These are phyloP conservation scores for Caenorhabditis panamensis DNA, from an alignment of 2,888 invertebrate species.

Conservation along the genomic window DNA sequence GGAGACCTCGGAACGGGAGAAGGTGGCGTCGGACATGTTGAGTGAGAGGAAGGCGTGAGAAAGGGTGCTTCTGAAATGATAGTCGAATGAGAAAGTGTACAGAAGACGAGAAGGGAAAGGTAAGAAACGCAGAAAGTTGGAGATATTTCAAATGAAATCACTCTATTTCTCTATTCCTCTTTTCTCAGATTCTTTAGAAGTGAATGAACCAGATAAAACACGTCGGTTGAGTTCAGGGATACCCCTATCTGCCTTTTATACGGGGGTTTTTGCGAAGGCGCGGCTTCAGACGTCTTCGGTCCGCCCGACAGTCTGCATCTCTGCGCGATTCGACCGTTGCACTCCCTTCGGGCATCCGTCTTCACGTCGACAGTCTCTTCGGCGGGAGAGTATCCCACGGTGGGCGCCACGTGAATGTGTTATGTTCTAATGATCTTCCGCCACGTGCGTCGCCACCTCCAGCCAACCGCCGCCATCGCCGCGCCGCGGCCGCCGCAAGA, in stretches of 20 bases:
- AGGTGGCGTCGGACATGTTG: slow-evolving; percentile 46
- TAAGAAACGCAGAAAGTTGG: slow-evolving; percentile 32
- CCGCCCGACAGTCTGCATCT: slow-evolving; percentile 49
- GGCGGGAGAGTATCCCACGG: slow-evolving; percentile 26
- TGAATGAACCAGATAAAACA: slow-evolving; percentile 1
- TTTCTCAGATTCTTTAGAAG: slow-evolving; percentile 34
- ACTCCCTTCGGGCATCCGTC: slow-evolving; percentile 18
- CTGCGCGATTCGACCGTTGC: slow-evolving; percentile 25
- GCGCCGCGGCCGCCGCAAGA: not conserved
- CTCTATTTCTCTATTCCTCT: not conserved
- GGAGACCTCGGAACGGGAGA: slow-evolving; percentile 67
- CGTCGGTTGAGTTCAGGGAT: slow-evolving; percentile 46
- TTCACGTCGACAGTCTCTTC: slow-evolving; percentile 31
- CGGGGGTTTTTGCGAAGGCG: slow-evolving; percentile 55
- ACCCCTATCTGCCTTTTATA: slow-evolving; percentile 48
- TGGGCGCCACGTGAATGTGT: slow-evolving; percentile 59
- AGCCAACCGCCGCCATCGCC: no score
- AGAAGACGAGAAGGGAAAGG: not conserved
- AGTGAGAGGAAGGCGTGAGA: slow-evolving; percentile 15
- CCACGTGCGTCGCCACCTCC: slow-evolving; percentile 40
- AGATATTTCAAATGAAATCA: no score
- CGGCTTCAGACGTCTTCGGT: slow-evolving; percentile 55
- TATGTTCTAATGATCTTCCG: slow-evolving; percentile 53
- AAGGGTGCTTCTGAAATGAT: slow-evolving; percentile 27
- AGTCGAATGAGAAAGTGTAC: not conserved